Evolutionary conservation across 1,140 invertebrate genomes (phyloP), one percentile per base, ranked within the genome.

Genomic region (Zaprionus vittiger): DNA sequence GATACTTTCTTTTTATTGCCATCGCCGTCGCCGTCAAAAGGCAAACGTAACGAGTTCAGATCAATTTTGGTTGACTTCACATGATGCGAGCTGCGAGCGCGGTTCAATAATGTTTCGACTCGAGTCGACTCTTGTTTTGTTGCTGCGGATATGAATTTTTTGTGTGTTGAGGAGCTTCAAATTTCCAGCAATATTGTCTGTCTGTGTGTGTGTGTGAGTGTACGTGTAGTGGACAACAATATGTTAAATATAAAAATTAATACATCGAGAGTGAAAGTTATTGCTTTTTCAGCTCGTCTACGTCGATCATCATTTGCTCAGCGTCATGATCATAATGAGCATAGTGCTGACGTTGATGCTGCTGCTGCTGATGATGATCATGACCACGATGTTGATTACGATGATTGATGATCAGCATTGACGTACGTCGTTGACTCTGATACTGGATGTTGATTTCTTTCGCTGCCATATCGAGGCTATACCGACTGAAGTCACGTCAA

Each of bases 221-320:
- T 54, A 82, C 34, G 72, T 70, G 73, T 84, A 56, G 79, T 82
- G 85, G 60, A 80, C 86, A 90, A 90, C 85, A 89, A 89, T 89
- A 90, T 85, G 85, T 91, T 90, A 91, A 91, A 91, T 91, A 91
- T 91, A 81, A 85, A 91, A 91, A 91, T 83, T 86, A 85, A 91
- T 91, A 92, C 90, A 90, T 92, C 78, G 90, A 91, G 91, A 91
- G 90, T 91, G 90, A 91, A 91, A 91, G 90, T 91, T 91, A 89
- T 91, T 89, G 83, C 86, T 82, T 79, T 89, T 68, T 83, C 74
- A 79, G 78, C 59, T 54, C 38, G 55, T 59, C 78, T 54, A 54
- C 77, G 74, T 84, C 74, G 74, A 89, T 87, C 81, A 83, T 89
- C 63, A 78, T 73, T 84, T 71, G 71, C 89, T 89, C 78, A 81